These are phyloP conservation scores for Cyrtorhinus lividipennis DNA, from an alignment of 1,140 invertebrate genomes.

Conservation along the genomic window DNA sequence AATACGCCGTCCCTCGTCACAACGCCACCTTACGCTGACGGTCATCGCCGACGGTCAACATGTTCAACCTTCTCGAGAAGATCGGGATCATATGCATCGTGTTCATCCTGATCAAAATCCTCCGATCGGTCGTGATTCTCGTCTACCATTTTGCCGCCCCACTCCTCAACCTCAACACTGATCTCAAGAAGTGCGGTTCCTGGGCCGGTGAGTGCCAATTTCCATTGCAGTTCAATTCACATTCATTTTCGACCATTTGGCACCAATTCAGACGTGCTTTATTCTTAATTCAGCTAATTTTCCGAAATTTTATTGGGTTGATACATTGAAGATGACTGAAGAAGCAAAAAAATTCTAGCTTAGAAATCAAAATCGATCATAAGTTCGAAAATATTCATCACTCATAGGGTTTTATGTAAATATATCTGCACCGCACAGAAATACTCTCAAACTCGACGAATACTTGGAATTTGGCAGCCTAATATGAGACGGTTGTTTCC, in stretches of 20 bases:
- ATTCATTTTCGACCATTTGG: neutral
- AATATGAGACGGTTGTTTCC: too few species aligned
- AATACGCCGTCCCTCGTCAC: neutral
- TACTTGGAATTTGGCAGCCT: too few species aligned
- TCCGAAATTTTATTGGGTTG: too few species aligned
- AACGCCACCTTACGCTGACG: neutral
- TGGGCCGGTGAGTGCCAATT: conserved; percentile 31
- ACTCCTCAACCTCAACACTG: conserved; percentile 27
- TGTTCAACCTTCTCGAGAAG: conserved; percentile 23
- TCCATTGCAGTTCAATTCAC: neutral
- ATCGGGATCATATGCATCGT: conserved; percentile 22
- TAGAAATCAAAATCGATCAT: too few species aligned
- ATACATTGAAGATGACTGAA: too few species aligned
- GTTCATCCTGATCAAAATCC: conserved; percentile 20
- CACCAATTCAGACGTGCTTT: neutral
- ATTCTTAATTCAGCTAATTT: too few species aligned
- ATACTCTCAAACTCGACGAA: too few species aligned
- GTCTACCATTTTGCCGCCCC: conserved; percentile 30
- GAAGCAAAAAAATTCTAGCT: too few species aligned
- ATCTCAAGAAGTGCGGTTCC: conserved; percentile 29
- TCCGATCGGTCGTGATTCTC: conserved; percentile 23
- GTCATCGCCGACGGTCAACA: neutral
- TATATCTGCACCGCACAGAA: too few species aligned
- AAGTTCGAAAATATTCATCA: too few species aligned
- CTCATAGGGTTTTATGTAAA: too few species aligned